Evolutionary conservation across 2,888 invertebrate species (phyloP), one percentile per base, ranked within the genome.

Genomic region (Apotomis capreana): DNA sequence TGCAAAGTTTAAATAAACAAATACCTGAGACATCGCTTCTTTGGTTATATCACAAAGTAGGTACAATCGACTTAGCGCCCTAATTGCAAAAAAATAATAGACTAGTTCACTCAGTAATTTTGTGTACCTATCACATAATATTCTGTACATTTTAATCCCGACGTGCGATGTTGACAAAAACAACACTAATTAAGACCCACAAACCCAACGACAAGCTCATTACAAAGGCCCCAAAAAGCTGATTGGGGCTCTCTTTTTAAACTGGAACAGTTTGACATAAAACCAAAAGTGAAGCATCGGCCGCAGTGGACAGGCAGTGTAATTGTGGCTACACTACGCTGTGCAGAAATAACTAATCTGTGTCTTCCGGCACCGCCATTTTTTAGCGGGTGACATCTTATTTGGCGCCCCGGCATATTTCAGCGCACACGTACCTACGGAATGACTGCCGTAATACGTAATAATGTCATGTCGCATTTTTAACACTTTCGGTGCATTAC

Each of bases 341-440:
- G 81, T 79, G 79, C 81, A 76, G 81, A 85, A 83, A 84, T 85
- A 87, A 85, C 85, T 86, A 88, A 87, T 87, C 84, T 85, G 83
- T 83, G 67, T 71, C 85, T 81, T 84, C 78, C 78, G 76, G 77
- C 76, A 72, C 76, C 78, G 80, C 83, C 83, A 86, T 86, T 86
- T 88, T 87, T 89, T 87, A 85, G 76, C 80, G 73, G 81, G 81
- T 86, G 87, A 88, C 87, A 87, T 83, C 87, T 86, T 87, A 88
- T 89, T 87, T 88, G 82, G 83, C 81, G 80, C 76, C 74, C 78
- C 78, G 78, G 80, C 82, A 85, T 84, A 86, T 87, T 85, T 81
- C 79, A 77, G 76, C 74, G 78, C 76, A 76, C 80, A 80, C 79
- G 79, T 82, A 78, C 79, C 79, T 82, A 78, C 78, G 75, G 75